Base-by-base conservation (phyloP, 2,797 vertebrate genomes). In the Distichodus sexfasciatus region DNA sequence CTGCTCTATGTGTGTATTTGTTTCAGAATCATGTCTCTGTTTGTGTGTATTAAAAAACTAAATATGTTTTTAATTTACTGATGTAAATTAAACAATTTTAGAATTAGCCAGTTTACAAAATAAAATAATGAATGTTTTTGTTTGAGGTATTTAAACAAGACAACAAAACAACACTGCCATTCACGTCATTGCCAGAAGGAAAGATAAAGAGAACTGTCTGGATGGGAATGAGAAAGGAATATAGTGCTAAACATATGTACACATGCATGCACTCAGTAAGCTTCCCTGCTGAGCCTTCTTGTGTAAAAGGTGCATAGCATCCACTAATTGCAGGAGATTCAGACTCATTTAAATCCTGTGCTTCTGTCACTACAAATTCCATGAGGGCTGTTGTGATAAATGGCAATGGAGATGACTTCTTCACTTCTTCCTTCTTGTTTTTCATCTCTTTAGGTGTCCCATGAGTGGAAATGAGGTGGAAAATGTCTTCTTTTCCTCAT, bases 381-480 rank as follows among this genome's bases (percentile, higher is more conserved):
- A 31, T 64, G 33, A 58, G 68, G 67, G 76, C 64, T 66, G 57
- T 40, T 50, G 72, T 58, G 47, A 70, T 62, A 71, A 74, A 80
- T 76, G 66, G 44, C 54, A 47, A 59, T 38, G 41, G 60, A 24
- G 66, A 74, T 73, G 58, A 59, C 66, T 71, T 55, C 31, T 2
- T 65, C 36, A 64, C 44, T 55, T n/a, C 44, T 24, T 29, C 12
- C 21, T 66, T 53, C 57, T 61, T 75, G 44, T 68, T 65, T 72
- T 65, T 57, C 44, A 69, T 54, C 63, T 41, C 46, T 67, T 64
- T 38, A 61, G 40, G 46, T 38, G 43, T 66, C 31, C 69, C 66
- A 48, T 69, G 69, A 66, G 50, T 35, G 51, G 65, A 72, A 80
- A 80, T 75, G 58, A 77, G 69, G 66, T 46, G 33, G 57, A 74